Conservation (phyloP, 2,888 invertebrate species). For the Sesia apiformis region DNA sequence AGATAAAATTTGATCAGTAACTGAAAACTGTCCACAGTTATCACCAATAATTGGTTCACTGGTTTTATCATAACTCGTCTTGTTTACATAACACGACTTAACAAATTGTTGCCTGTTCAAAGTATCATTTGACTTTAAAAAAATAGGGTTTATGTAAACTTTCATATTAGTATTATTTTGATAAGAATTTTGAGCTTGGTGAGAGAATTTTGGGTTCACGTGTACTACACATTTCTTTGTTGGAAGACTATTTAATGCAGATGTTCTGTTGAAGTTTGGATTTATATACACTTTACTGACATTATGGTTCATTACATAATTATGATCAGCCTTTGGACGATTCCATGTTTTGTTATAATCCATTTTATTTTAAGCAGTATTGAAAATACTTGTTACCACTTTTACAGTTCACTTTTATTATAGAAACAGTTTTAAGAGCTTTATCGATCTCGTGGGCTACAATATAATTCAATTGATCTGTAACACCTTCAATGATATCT, state of each 20-base stretch:
- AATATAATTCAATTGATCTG: constrained; percentile 64
- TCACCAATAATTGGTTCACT: not conserved
- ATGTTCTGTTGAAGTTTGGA: constrained; percentile 48
- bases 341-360: constrained; percentile 3
- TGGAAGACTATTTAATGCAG: constrained; percentile 5
- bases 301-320: not conserved
- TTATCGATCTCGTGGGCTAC: constrained; percentile 38
- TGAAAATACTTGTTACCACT: constrained; percentile 83
- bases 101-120: not conserved
- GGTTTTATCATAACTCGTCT: not conserved
- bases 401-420: constrained; percentile 79
- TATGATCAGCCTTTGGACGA: no score
- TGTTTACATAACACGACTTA: not conserved
- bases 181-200: constrained; percentile 5
- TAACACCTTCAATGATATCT: constrained; percentile 49
- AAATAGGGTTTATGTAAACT: constrained; percentile 69
- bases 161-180: constrained; percentile 17
- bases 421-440: constrained; percentile 53
- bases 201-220: constrained; percentile 43
- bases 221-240: constrained; percentile 23
- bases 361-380: constrained; percentile 60
- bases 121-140: constrained; percentile 23
- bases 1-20: not conserved
- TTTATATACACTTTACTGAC: constrained; percentile 51
- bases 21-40: not conserved